These are phyloP conservation scores for Drosophila ercepeae DNA, from an alignment of 1,140 invertebrate species.

Conservation along the genomic window DNA sequence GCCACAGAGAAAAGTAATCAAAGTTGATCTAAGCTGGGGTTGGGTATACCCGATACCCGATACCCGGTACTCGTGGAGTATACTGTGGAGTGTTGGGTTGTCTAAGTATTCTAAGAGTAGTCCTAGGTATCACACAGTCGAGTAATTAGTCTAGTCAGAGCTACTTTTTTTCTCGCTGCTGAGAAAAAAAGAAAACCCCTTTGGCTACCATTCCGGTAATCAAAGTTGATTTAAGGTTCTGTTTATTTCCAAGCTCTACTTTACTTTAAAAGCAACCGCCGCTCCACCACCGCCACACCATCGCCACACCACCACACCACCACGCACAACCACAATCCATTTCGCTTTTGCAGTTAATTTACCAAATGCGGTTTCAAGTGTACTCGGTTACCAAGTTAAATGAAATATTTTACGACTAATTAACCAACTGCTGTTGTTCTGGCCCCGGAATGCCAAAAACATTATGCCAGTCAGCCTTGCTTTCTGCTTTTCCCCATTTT, in stretches of 20 bases:
- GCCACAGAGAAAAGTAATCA: slow-evolving; percentile 10
- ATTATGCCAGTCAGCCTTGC: background rate
- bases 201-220: slow-evolving; percentile 15
- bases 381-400: background rate
- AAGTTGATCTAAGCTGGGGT: slow-evolving; percentile 25
- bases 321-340: slow-evolving; percentile 1
- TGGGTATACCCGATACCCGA: background rate
- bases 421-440: background rate
- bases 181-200: background rate
- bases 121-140: background rate
- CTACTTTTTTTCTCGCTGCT: background rate
- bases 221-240: slow-evolving; percentile 25
- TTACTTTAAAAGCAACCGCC: background rate
- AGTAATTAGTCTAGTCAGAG: background rate
- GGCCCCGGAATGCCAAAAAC: background rate
- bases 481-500: background rate
- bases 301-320: background rate
- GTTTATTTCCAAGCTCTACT: background rate
- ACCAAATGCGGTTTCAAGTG: slow-evolving; percentile 2
- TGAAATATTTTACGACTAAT: slow-evolving; percentile 26
- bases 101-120: too few relatives aligned
- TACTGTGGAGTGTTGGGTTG: background rate
- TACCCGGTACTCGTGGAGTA: background rate
- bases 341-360: slow-evolving; percentile 6
- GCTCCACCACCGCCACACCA: background rate